Evolutionary conservation across 2,113 vertebrate species (phyloP), one percentile per base, ranked within the genome.

Genomic region (Pygathrix nemaeus): DNA sequence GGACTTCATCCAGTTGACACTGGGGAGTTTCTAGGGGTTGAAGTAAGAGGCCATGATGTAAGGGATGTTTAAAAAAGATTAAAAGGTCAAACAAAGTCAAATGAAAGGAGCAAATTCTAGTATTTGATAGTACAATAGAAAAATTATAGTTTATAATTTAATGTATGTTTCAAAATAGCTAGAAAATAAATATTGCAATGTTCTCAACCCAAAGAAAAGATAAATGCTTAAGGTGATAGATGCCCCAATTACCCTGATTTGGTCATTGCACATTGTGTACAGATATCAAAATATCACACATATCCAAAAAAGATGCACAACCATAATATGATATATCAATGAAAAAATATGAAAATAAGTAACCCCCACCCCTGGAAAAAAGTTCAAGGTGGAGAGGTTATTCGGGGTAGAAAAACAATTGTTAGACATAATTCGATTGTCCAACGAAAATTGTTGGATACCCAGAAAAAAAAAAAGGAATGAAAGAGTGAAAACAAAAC

Each of bases 401-500:
- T 32, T 64, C 1, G 55, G 86, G 3, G 40, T 21, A 83, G 55
- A 50, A 75, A 55, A 72, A 13, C 25, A 18, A 38, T 70, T 4
- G 14, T 90, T 27, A 81, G 27, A 3, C 10, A 50, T 66, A 66
- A 75, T 78, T 83, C 27, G 43, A 0, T 64, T 95, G 75, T 64
- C 35, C 50, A 80, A 4, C 2, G 87, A 48, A 35, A 96, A 16
- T 23, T 57, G 4, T 25, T 96, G 94, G 48, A 59, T 87, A 83
- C 38, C n/a, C 92, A 52, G 6, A 94, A 89, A 81, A 93, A 40
- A 48, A 43, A 93, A 57, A 97, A 84, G 6, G n/a, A 82, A 91
- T 38, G 11, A 9, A 79, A 32, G 61, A 59, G 5, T 73, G 66
- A 32, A 78, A 32, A 16, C 4, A 40, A 38, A 70, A 18, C 0